A percentile compares a stretch with the other conserved stretches of the same genome.
Evolutionary conservation across 2,113 vertebrate species (phyloP).

Genomic region (Axis porcinus): DNA sequence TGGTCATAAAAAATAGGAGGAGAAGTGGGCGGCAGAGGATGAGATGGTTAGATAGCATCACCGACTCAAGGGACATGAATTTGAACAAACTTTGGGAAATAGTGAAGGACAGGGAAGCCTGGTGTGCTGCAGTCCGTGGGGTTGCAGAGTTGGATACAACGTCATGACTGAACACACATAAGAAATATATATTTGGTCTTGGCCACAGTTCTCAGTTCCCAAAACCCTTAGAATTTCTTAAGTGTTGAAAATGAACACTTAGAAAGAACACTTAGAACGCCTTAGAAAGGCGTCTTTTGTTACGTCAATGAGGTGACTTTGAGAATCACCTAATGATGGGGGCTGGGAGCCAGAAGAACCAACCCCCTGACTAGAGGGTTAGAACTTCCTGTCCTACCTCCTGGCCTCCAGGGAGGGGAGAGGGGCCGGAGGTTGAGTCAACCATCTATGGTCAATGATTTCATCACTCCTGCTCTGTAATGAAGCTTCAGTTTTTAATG

Average conservation of each 20-base stretch:
- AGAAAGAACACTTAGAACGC: not conserved
- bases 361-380: not conserved
- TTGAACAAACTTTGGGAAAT: not conserved
- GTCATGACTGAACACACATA: not conserved
- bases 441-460: not conserved
- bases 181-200: not conserved
- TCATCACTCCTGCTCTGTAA: not conserved
- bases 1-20: not conserved
- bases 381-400: not conserved
- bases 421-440: not conserved
- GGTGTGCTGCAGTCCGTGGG: not conserved
- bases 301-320: not conserved
- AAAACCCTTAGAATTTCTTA: not conserved
- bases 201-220: not conserved
- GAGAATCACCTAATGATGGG: not conserved
- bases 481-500: not conserved
- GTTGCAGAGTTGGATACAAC: not conserved
- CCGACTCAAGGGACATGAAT: not conserved
- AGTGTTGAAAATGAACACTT: not conserved
- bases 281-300: not conserved
- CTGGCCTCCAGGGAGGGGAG: not conserved
- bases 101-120: not conserved
- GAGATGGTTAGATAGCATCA: not conserved
- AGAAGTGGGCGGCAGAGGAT: not conserved
- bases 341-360: not conserved